Percentiles rank a stretch among this genome's conserved stretches.
phyloP scores from a whole-genome alignment of 2,797 vertebrate species.

The Orestias chungarensis region DNA sequence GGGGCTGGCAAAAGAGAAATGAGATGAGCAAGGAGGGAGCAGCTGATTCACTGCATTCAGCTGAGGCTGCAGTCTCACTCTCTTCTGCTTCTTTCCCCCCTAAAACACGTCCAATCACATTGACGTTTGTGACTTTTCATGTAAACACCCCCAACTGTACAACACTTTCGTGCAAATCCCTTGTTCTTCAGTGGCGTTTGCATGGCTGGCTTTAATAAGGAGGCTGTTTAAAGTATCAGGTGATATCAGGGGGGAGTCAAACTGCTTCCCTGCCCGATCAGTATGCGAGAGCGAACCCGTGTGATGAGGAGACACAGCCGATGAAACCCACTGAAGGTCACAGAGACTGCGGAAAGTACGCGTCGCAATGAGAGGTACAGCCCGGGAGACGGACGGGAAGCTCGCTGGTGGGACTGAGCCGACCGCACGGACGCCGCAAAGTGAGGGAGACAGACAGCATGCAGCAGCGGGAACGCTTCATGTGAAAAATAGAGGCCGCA shows the following conservation, averaged over 20 bases:
- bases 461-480: constrained; percentile 45
- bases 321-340: constrained; percentile 77
- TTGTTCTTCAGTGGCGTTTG: constrained; percentile 25
- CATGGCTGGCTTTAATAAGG: constrained; percentile 25
- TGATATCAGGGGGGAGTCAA: constrained; percentile 13
- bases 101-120: constrained; percentile 18
- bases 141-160: neutral
- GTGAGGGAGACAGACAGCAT: constrained; percentile 51
- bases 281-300: constrained; percentile 18
- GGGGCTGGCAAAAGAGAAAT: constrained; percentile 69
- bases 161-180: constrained; percentile 4
- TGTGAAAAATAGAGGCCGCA: constrained; percentile 32
- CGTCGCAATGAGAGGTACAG: constrained; percentile 52
- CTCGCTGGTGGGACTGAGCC: constrained; percentile 8
- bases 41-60: constrained; percentile 81
- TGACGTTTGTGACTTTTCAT: constrained; percentile 5
- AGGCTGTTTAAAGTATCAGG: constrained; percentile 43
- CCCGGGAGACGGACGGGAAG: neutral
- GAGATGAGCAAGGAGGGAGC: constrained; percentile 69
- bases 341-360: constrained; percentile 67
- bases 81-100: constrained; percentile 7
- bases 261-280: constrained; percentile 27
- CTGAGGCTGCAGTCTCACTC: constrained; percentile 84
- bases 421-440: constrained; percentile 34
- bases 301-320: constrained; percentile 40